Base-by-base conservation (phyloP, 2,113 vertebrate species). In the Nasalis larvatus region DNA sequence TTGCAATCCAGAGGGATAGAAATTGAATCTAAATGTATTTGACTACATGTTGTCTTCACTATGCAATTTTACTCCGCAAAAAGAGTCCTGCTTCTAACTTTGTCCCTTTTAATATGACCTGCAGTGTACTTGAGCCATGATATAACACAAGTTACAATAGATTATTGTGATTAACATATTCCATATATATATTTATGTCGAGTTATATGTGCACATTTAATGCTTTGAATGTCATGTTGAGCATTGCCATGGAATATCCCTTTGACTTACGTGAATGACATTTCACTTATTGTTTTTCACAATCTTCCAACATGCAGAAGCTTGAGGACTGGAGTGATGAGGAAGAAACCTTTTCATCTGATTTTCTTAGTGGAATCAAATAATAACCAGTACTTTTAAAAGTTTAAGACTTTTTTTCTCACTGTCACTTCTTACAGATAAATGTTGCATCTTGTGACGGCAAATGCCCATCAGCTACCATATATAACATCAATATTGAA, bases 401-500 rank as follows among this genome's bases (percentile, higher is more conserved):
- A 52, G 27, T 49, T 94, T 47, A 69, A 87, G 32, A 54, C 45
- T 14, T 16, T 42, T 69, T 90, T 87, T 69, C 23, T 95, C 78
- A 6, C 85, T 71, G 5, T 96, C 86, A 97, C 71, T 66, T 85
- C 97, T 35, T 91, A 76, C 95, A 99, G 99, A 97, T 99, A 54
- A 99, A 98, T 16, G 99, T 99, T 80, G 99, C 99, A 96, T 99
- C 99, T 35, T 99, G 99, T 89, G 99, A 99, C 97, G 99, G 99
- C 69, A 99, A 99, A 97, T 99, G 99, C 97, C 99, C 99, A 0
- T 99, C 99, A 45, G 99, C 99, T 98, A 99, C 99, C 95, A 99
- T 99, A 98, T 99, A 99, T 98, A 99, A 99, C 98, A 99, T 99
- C 97, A 99, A 99, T 98, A 99, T 99, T 94, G 99, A 99, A 97